These are phyloP conservation scores for Centropyge bicolor DNA, from an alignment of 2,797 vertebrate species.

Conservation along the genomic window DNA sequence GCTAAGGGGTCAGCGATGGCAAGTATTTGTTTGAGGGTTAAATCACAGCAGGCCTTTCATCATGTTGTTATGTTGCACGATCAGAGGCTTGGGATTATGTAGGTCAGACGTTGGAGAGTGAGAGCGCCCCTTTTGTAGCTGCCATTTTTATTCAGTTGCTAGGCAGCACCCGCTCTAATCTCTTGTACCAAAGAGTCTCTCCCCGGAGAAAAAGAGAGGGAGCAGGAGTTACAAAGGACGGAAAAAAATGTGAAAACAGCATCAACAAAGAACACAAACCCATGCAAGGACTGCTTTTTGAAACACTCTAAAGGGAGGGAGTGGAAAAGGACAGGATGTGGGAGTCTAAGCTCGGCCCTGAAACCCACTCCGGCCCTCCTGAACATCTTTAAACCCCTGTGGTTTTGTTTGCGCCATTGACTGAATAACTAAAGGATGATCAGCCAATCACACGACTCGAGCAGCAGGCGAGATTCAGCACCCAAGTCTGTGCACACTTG, in stretches of 20 bases:
- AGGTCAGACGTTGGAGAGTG: constrained; percentile 86
- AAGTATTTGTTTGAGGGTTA: constrained; percentile 83
- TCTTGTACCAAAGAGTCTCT: constrained; percentile 86
- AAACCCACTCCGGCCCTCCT: constrained; percentile 66
- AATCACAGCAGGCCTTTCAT: constrained; percentile 83
- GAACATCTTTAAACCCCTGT: constrained; percentile 70
- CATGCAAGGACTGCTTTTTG: constrained; percentile 77
- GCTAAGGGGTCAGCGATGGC: constrained; percentile 72
- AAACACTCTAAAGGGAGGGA: constrained; percentile 71
- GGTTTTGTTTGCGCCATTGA: constrained; percentile 61
- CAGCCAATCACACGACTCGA: constrained; percentile 34
- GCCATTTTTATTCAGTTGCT: constrained; percentile 89
- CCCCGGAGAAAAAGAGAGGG: constrained; percentile 79
- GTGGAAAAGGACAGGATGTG: constrained; percentile 74
- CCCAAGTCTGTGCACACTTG: constrained; percentile 10
- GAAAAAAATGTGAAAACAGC: constrained; percentile 76
- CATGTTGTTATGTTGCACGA: constrained; percentile 84
- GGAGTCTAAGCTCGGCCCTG: constrained; percentile 65
- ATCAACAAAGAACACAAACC: constrained; percentile 82
- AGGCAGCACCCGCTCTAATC: constrained; percentile 88
- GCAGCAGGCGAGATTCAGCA: constrained; percentile 16
- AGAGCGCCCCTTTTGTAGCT: constrained; percentile 84
- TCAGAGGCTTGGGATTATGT: constrained; percentile 87
- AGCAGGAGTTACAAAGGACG: constrained; percentile 82
- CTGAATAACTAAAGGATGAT: constrained; percentile 49